phyloP scores from a whole-genome alignment of 2,113 vertebrate species.

The Pituophis catenifer region DNA sequence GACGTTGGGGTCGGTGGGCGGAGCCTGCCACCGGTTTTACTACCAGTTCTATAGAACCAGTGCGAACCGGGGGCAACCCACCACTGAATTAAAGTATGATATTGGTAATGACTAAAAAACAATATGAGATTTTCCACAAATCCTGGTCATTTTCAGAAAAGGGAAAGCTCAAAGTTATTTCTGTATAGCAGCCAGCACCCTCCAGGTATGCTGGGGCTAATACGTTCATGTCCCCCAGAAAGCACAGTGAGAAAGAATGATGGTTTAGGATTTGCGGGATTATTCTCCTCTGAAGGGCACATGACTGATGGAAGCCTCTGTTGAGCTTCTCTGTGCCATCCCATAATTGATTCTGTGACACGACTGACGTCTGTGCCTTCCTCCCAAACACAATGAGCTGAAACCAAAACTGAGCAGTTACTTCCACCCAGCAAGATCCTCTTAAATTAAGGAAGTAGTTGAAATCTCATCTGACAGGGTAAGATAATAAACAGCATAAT shows the following conservation, averaged over 20 bases:
- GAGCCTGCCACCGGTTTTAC: too few relatives aligned
- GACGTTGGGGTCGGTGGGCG: too few relatives aligned
- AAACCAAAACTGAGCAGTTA: neutral
- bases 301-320: neutral
- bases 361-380: neutral
- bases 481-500: neutral
- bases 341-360: neutral
- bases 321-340: neutral
- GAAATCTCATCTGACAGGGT: neutral
- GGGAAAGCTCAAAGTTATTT: neutral
- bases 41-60: too few relatives aligned
- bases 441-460: conserved; percentile 1
- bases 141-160: neutral
- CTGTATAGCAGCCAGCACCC: neutral
- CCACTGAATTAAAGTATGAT: neutral
- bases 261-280: neutral
- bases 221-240: neutral
- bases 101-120: neutral
- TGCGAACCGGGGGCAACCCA: too few relatives aligned
- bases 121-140: neutral
- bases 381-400: neutral
- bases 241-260: neutral
- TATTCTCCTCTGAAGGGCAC: neutral
- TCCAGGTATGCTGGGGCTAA: neutral
- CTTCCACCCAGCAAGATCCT: conserved; percentile 2